Conservation (phyloP, 2,797 vertebrate genomes). For the Alca torda region DNA sequence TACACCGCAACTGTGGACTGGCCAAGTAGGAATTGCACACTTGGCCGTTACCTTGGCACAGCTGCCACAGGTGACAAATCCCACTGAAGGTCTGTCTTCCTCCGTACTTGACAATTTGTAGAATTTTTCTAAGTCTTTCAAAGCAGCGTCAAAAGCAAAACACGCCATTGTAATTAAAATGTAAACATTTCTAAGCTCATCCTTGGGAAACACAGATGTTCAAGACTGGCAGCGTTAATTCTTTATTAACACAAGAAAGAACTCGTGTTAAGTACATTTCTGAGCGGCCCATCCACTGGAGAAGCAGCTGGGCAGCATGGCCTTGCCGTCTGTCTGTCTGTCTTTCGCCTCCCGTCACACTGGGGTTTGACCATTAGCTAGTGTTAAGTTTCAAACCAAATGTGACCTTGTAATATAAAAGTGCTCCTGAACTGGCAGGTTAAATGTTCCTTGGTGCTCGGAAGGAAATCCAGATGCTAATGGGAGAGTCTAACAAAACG, state of each 20-base stretch:
- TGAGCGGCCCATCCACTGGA: background rate
- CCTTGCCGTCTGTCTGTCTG: background rate
- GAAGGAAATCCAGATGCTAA: background rate
- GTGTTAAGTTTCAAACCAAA: background rate
- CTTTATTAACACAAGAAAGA: background rate
- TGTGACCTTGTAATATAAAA: background rate
- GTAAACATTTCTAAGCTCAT: background rate
- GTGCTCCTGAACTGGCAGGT: background rate
- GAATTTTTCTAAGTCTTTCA: background rate
- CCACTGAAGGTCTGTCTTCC: background rate
- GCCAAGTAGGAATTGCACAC: rapidly evolving
- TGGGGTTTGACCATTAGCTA: background rate
- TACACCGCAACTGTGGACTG: background rate
- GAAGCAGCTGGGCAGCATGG: background rate
- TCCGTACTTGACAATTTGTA: rapidly evolving
- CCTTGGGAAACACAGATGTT: background rate
- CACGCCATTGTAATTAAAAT: background rate
- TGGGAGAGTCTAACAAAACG: background rate
- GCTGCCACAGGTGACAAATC: background rate
- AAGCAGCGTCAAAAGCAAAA: background rate
- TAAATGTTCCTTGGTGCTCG: background rate
- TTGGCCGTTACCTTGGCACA: background rate
- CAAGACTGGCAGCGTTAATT: background rate
- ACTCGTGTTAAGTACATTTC: rapidly evolving
- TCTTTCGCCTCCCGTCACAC: no score